phyloP scores from a whole-genome alignment of 2,113 vertebrate genomes.

The Oenanthe oenanthe region DNA sequence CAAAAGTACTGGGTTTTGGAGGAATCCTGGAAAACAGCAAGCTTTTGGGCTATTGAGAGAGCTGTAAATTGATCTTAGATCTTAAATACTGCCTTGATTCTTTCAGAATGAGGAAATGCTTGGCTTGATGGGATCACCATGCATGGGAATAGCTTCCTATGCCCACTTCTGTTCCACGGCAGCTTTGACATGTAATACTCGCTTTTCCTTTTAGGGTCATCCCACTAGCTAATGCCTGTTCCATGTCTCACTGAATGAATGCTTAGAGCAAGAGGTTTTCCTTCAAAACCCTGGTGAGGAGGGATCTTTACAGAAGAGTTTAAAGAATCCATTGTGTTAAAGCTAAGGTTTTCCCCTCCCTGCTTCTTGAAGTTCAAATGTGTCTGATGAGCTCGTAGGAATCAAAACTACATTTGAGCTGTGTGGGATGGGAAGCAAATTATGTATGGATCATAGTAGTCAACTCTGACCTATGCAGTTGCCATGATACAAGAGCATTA shows the following conservation, averaged over 20 bases:
- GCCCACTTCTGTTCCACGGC: neutral
- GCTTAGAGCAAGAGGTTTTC: neutral
- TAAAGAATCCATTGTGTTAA: conserved; percentile 42
- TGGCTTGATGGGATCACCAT: neutral
- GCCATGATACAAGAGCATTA: conserved; percentile 43
- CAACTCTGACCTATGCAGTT: conserved; percentile 48
- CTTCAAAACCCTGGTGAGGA: neutral
- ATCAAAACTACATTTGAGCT: conserved; percentile 56
- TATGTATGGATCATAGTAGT: conserved; percentile 39
- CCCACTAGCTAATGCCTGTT: neutral
- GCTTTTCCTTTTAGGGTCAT: conserved; percentile 54
- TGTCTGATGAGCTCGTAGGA: neutral
- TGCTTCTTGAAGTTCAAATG: neutral
- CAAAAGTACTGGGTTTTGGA: neutral
- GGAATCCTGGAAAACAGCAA: neutral
- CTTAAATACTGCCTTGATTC: neutral
- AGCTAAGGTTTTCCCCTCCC: neutral
- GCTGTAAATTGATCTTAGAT: neutral
- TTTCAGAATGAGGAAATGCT: neutral
- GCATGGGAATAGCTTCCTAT: neutral
- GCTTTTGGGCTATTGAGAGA: neutral
- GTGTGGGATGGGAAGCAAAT: conserved; percentile 38
- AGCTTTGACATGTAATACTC: neutral
- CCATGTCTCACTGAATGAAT: neutral
- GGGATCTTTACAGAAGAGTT: neutral